Conservation (phyloP, 2,797 vertebrate species). For the Taeniopygia guttata region DNA sequence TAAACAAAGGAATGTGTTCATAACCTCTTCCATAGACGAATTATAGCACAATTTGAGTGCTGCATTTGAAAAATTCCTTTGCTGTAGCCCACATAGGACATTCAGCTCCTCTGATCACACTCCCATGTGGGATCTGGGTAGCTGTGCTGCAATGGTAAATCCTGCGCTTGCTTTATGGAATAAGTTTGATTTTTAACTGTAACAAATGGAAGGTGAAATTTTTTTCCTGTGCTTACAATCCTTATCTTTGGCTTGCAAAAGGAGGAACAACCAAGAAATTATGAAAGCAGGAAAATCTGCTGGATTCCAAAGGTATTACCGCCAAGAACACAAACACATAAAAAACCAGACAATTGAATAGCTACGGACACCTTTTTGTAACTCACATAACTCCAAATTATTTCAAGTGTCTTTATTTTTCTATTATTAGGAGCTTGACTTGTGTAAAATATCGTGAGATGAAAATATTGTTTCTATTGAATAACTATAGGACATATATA, state of each 20-base stretch:
- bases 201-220: background rate
- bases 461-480: background rate
- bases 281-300: background rate
- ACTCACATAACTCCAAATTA: background rate
- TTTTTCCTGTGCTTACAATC: background rate
- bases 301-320: background rate
- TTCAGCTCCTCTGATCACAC: background rate
- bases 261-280: background rate
- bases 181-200: background rate
- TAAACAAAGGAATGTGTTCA: constrained; percentile 35
- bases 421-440: background rate
- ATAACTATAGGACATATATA: background rate
- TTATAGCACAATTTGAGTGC: background rate
- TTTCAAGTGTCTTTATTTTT: background rate
- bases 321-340: background rate
- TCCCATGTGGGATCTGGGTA: background rate
- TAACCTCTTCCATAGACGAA: background rate
- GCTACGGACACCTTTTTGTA: background rate
- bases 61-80: background rate
- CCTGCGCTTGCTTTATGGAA: background rate
- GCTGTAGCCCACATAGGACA: background rate
- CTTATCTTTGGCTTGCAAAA: background rate
- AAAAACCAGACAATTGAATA: background rate
- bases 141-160: background rate
- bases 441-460: background rate